Conservation (phyloP, 1,140 invertebrate genomes). For the Druon quercuslanigerum region DNA sequence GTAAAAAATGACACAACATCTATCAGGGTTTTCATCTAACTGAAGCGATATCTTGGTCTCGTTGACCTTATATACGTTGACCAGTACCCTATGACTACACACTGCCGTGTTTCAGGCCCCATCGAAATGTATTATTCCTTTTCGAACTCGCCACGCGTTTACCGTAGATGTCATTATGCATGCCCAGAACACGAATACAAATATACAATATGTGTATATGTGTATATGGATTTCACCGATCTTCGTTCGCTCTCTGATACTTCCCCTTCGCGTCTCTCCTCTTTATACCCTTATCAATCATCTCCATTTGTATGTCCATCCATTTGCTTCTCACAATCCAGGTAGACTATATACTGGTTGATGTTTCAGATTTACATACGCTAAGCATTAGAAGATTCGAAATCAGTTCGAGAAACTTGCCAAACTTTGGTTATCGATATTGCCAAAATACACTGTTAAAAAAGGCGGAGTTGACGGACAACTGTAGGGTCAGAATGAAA, state of each 20-base stretch:
- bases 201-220: constrained; percentile 13
- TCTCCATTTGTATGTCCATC: too few species aligned
- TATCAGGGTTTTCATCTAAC: constrained; percentile 37
- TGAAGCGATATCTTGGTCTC: constrained; percentile 39
- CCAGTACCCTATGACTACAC: constrained; percentile 13
- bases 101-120: not conserved
- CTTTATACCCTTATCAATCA: constrained; percentile 34
- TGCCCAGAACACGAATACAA: constrained; percentile 53
- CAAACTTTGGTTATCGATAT: too few species aligned
- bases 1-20: not conserved
- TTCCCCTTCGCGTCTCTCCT: constrained; percentile 32
- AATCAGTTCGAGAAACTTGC: too few species aligned
- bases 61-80: constrained; percentile 52
- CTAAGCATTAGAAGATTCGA: too few species aligned
- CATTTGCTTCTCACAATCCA: too few species aligned
- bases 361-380: too few species aligned
- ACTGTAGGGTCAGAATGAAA: too few species aligned
- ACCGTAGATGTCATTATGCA: constrained; percentile 50
- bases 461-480: too few species aligned
- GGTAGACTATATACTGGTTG: too few species aligned
- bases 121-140: constrained; percentile 54
- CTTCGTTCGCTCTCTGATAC: constrained; percentile 35
- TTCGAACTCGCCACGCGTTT: constrained; percentile 39
- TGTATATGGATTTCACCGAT: constrained; percentile 28
- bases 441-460: too few species aligned